These are phyloP conservation scores for Torymus aiolomorphi DNA, from an alignment of 2,888 invertebrate genomes.

Conservation along the genomic window DNA sequence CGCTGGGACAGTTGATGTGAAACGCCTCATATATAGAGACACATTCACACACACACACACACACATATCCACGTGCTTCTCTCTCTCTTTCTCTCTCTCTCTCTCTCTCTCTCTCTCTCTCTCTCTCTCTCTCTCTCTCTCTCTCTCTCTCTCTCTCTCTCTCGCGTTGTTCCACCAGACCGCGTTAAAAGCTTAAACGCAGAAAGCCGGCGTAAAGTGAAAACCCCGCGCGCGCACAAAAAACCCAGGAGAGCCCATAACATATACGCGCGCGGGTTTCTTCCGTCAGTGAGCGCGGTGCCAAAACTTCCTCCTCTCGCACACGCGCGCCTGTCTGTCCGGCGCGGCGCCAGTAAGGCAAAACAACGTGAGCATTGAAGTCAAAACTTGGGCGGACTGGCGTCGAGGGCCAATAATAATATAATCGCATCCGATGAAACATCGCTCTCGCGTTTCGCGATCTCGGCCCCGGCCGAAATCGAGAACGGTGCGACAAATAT, in stretches of 20 bases:
- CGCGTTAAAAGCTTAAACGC: conserved; percentile 25
- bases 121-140: conserved; percentile 16
- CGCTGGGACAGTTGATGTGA: no score
- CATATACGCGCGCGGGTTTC: no score
- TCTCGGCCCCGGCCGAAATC: no score
- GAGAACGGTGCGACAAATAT: no score
- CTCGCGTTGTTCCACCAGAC: conserved; percentile 8
- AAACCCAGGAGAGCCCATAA: no score
- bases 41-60: no score
- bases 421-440: no score
- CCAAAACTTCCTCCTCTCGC: not conserved
- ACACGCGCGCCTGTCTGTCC: conserved; percentile 42
- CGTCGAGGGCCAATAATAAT: no score
- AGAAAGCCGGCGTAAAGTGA: not conserved
- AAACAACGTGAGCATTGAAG: conserved; percentile 40
- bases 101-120: conserved; percentile 16
- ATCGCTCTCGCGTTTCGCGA: no score
- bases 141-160: conserved; percentile 33
- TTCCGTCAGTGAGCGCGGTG: no score
- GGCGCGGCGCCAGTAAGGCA: conserved; percentile 54
- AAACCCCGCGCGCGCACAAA: conserved; percentile 25
- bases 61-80: conserved; percentile 14
- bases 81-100: conserved; percentile 24
- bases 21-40: no score
- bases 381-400: conserved; percentile 39